These are phyloP conservation scores for Trichomycterus rosablanca DNA, from an alignment of 2,113 vertebrate genomes.

Conservation along the genomic window DNA sequence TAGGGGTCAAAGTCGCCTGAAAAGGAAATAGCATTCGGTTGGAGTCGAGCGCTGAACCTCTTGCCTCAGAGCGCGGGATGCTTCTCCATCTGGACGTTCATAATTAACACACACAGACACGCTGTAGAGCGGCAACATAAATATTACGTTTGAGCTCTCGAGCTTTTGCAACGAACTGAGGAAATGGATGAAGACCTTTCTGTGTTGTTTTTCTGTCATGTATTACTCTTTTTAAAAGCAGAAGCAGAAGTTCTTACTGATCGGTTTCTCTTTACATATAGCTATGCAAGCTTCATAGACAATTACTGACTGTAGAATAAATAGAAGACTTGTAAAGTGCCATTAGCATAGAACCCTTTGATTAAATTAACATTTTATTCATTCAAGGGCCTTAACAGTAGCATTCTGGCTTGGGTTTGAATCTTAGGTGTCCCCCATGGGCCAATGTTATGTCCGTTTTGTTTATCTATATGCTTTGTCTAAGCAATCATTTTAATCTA, in stretches of 20 bases:
- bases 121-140: conserved; percentile 3
- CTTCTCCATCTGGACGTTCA: conserved; percentile 24
- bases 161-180: background rate
- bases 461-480: too few species aligned
- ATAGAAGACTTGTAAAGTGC: too few species aligned
- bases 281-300: too few species aligned
- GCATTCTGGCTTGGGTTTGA: too few species aligned
- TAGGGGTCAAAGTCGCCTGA: conserved; percentile 56
- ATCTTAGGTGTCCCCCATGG: too few species aligned
- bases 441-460: too few species aligned
- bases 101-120: conserved; percentile 19
- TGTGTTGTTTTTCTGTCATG: background rate
- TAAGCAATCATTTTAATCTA: too few species aligned
- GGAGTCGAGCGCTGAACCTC: conserved; percentile 33
- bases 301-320: too few species aligned
- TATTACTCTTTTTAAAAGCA: conserved; percentile 29
- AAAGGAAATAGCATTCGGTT: conserved; percentile 69
- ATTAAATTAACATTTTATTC: too few species aligned
- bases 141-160: background rate
- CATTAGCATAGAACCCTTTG: too few species aligned
- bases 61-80: conserved; percentile 6
- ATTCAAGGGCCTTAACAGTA: too few species aligned
- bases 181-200: conserved; percentile 21
- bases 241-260: conserved; percentile 21
- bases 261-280: background rate